Percentiles rank a stretch among this genome's conserved stretches.
Evolutionary conservation across 2,797 vertebrate genomes (phyloP).

Genomic region (Bovichtus diacanthus): DNA sequence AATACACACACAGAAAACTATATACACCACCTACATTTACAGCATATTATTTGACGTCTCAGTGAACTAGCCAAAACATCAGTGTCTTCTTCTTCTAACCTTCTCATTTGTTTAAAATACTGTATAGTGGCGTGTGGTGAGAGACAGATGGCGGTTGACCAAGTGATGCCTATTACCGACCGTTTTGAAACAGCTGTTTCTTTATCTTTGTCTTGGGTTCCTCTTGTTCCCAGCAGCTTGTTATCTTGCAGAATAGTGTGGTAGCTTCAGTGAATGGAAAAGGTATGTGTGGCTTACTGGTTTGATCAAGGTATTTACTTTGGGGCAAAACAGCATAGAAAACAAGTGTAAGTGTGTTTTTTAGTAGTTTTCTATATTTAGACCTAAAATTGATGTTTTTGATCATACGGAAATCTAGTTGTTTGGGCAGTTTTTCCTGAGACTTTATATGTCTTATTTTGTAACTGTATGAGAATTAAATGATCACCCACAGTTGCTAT

Average conservation of each 20-base stretch:
- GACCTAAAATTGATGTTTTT: slow-evolving; percentile 12
- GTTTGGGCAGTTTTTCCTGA: not conserved
- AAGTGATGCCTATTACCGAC: slow-evolving; percentile 3
- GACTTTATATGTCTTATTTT: slow-evolving; percentile 7
- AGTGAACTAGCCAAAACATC: not conserved
- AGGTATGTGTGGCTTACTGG: slow-evolving; percentile 10
- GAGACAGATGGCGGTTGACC: slow-evolving; percentile 25
- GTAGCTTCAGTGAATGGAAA: slow-evolving; percentile 18
- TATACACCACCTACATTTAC: slow-evolving; percentile 14
- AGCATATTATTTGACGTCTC: not conserved
- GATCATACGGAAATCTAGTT: slow-evolving; percentile 19
- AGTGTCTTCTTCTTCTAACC: not conserved
- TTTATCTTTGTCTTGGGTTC: slow-evolving; percentile 49
- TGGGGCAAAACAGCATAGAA: not conserved
- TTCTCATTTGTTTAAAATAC: slow-evolving; percentile 27
- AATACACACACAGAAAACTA: not conserved
- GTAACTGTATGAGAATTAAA: not conserved
- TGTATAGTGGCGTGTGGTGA: not conserved
- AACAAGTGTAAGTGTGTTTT: not conserved
- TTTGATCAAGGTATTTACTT: slow-evolving; percentile 32
- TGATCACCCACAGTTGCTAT: not conserved
- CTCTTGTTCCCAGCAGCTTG: slow-evolving; percentile 35
- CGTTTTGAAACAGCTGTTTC: slow-evolving; percentile 38
- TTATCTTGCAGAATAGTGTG: slow-evolving; percentile 45
- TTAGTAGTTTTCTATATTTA: not conserved